Conservation (phyloP, 2,797 vertebrate genomes). For the Buceros bicornis region DNA sequence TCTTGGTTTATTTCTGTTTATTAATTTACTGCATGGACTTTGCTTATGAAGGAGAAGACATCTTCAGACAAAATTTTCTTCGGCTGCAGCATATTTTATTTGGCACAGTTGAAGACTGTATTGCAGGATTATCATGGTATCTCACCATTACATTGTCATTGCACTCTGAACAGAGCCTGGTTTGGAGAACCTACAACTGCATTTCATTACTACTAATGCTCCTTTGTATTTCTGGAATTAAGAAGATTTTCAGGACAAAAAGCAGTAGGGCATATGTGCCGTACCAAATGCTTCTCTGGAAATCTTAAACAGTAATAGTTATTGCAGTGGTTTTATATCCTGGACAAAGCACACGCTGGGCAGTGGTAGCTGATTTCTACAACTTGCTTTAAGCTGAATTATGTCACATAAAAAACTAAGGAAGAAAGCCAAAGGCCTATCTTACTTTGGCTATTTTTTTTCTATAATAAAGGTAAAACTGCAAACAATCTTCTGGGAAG, state of each 20-base stretch:
- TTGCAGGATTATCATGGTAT: not conserved
- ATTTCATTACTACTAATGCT: not conserved
- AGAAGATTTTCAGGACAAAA: not conserved
- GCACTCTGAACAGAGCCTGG: not conserved
- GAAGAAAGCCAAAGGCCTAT: not conserved
- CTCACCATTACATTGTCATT: not conserved
- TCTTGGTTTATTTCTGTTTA: not conserved
- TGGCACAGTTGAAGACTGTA: not conserved
- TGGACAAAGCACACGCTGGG: not conserved
- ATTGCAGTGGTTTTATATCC: not conserved
- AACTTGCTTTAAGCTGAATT: not conserved
- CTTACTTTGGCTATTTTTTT: not conserved
- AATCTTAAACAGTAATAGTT: not conserved
- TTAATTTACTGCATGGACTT: not conserved
- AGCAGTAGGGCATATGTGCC: not conserved
- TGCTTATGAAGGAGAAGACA: not conserved
- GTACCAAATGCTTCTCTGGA: not conserved
- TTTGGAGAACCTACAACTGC: not conserved
- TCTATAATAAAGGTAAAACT: not conserved
- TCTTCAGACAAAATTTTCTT: not conserved
- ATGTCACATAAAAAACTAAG: not conserved
- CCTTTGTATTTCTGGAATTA: not conserved
- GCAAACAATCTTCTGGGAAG: not conserved
- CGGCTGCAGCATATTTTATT: not conserved
- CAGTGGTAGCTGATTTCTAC: not conserved